Conservation (phyloP, 2,113 vertebrate genomes). For the Lipotes vexillifer region DNA sequence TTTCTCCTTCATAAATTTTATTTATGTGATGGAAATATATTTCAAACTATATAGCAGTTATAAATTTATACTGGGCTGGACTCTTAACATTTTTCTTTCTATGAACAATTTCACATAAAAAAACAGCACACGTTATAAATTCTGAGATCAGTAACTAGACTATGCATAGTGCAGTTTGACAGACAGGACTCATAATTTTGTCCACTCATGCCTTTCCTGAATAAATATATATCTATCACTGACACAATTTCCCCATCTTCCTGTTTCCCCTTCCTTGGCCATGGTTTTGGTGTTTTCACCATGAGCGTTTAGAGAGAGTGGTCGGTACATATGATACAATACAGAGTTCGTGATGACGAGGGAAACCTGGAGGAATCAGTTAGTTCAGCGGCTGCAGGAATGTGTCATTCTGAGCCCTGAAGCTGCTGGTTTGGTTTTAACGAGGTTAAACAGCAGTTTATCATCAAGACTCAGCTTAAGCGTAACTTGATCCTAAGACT, state of each 20-base stretch:
- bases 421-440: background rate
- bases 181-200: slow-evolving; percentile 29
- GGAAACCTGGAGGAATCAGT: background rate
- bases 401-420: background rate
- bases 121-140: slow-evolving; percentile 45
- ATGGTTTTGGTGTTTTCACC: background rate
- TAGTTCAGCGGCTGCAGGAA: background rate
- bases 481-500: background rate
- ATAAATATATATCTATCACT: slow-evolving; percentile 55
- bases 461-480: background rate
- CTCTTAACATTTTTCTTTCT: slow-evolving; percentile 35
- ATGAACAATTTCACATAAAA: slow-evolving; percentile 57
- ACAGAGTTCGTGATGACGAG: background rate
- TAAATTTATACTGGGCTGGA: background rate
- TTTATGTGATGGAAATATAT: background rate
- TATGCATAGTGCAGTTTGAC: slow-evolving; percentile 4
- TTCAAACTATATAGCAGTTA: background rate
- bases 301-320: slow-evolving; percentile 2
- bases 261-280: background rate
- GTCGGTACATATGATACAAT: background rate
- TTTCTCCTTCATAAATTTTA: background rate
- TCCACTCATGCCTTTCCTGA: slow-evolving; percentile 39
- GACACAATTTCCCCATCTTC: background rate
- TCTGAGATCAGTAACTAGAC: slow-evolving; percentile 46
- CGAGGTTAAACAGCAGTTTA: background rate